Percentiles rank a stretch among this genome's conserved stretches.
Evolutionary conservation across 2,888 invertebrate species (phyloP).

Genomic region (Drosophila affinis): DNA sequence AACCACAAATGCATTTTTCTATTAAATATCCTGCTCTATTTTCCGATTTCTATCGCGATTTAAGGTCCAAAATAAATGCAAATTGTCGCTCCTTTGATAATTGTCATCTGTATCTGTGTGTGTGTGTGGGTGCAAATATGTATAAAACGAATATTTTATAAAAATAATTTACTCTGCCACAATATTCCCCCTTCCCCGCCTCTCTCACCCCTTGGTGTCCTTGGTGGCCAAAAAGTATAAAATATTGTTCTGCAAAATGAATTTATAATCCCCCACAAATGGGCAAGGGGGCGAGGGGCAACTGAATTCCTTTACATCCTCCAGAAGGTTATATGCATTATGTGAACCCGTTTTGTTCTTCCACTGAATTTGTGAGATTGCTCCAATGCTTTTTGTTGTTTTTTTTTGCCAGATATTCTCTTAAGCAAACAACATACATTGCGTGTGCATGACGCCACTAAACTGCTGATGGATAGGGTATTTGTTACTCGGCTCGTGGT

Average conservation of each 20-base stretch:
- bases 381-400: too few relatives aligned
- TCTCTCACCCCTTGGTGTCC: neutral
- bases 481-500: too few relatives aligned
- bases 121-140: neutral
- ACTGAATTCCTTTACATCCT: neutral
- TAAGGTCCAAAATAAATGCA: neutral
- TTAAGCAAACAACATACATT: too few relatives aligned
- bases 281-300: conserved; percentile 14
- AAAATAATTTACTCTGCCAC: conserved; percentile 11
- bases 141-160: neutral
- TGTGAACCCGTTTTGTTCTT: neutral
- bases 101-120: conserved; percentile 16
- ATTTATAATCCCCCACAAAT: conserved; percentile 65
- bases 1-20: neutral
- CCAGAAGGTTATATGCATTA: neutral
- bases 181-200: neutral
- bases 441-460: too few relatives aligned
- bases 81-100: conserved; percentile 17
- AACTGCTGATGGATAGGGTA: too few relatives aligned
- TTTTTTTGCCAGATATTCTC: too few relatives aligned
- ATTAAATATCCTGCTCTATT: conserved; percentile 16
- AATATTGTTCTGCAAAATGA: conserved; percentile 55
- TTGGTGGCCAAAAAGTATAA: conserved; percentile 13
- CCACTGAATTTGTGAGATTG: too few relatives aligned
- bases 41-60: neutral